Evolutionary conservation across 2,113 vertebrate species (phyloP).

Genomic region (Pedetes capensis): DNA sequence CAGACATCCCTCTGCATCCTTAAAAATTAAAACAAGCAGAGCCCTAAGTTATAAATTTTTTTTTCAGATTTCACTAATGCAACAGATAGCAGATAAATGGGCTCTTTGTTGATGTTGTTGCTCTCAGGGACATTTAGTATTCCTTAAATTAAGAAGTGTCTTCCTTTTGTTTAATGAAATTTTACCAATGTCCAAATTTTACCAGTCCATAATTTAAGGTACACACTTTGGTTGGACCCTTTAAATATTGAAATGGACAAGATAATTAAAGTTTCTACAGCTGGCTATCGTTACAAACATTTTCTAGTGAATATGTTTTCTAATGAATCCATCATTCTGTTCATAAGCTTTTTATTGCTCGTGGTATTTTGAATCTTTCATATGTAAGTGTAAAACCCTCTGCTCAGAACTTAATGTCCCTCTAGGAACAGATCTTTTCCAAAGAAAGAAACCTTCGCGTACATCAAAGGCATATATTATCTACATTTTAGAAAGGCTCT

Average conservation of each 20-base stretch:
- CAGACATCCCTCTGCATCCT: not conserved
- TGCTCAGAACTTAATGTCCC: not conserved
- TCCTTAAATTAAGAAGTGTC: not conserved
- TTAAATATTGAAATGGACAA: constrained; percentile 39
- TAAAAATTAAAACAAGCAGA: not conserved
- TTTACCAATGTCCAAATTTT: constrained; percentile 13
- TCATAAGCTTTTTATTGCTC: not conserved
- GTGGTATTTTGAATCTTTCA: constrained; percentile 1
- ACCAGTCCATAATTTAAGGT: not conserved
- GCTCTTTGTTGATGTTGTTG: not conserved
- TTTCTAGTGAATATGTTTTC: not conserved
- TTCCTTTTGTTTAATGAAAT: constrained; percentile 32
- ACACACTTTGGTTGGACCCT: not conserved
- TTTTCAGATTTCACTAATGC: not conserved
- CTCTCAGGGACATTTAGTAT: not conserved
- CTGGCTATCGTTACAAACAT: not conserved
- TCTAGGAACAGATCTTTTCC: not conserved
- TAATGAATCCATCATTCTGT: constrained; percentile 34
- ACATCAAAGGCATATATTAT: too few relatives aligned
- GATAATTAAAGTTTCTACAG: constrained; percentile 55
- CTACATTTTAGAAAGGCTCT: not conserved
- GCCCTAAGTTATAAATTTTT: not conserved
- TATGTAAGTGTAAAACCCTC: not conserved
- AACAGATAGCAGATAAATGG: not conserved
- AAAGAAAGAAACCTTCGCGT: not conserved